Evolutionary conservation across 2,888 invertebrate species (phyloP).

Genomic region (Coenonympha arcania): DNA sequence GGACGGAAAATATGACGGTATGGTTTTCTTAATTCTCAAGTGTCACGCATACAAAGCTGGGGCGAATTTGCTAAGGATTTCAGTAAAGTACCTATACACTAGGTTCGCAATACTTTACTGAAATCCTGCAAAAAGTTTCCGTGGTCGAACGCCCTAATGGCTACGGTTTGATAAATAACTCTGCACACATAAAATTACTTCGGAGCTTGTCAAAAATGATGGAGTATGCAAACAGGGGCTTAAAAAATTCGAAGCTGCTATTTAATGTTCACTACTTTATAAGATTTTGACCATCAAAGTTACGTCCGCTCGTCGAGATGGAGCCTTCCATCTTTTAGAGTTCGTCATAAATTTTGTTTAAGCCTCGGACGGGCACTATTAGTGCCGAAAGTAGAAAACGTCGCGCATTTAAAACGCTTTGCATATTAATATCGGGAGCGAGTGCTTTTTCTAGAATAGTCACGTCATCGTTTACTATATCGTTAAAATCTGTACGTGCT

Average conservation of each 20-base stretch:
- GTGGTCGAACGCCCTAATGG: too few species aligned
- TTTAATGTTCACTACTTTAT: conserved; percentile 4
- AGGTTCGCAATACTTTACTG: too few species aligned
- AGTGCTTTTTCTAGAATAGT: background rate
- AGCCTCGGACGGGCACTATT: conserved; percentile 12
- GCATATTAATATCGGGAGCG: conserved; percentile 4
- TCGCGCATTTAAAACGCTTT: conserved; percentile 8
- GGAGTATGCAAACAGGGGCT: background rate
- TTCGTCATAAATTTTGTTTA: conserved; percentile 18
- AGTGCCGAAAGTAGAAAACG: conserved; percentile 10
- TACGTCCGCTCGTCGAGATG: conserved; percentile 13
- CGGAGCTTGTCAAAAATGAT: background rate
- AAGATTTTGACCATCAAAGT: conserved; percentile 23
- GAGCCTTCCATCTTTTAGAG: conserved; percentile 18
- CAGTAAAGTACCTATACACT: too few species aligned
- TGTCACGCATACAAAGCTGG: too few species aligned
- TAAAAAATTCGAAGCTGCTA: background rate
- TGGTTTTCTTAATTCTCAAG: too few species aligned
- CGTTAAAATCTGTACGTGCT: background rate
- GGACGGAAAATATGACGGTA: too few species aligned
- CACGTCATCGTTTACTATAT: background rate
- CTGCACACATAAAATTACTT: background rate
- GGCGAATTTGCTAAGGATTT: too few species aligned
- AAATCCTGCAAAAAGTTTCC: too few species aligned
- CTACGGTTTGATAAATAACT: background rate